Conservation (phyloP, 1,140 invertebrate species). For the Sminthurides bifidus region DNA sequence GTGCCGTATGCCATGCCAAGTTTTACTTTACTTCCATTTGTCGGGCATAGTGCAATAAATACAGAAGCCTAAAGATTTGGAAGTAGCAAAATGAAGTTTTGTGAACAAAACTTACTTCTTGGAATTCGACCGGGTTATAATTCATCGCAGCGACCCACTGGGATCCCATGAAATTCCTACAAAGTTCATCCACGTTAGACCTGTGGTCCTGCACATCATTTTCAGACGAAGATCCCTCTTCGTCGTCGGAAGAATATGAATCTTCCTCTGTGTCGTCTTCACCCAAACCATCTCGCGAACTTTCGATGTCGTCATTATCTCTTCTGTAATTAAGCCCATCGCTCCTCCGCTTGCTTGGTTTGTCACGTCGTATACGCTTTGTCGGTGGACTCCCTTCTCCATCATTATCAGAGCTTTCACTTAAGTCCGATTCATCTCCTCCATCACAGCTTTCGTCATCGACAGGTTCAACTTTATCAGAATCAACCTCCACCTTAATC, state of each 20-base stretch:
- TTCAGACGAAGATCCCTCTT: too few species aligned
- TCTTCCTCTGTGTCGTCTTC: background rate
- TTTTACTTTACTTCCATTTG: constrained; percentile 18
- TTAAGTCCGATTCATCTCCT: too few species aligned
- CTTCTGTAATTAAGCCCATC: background rate
- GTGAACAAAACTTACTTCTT: constrained; percentile 1
- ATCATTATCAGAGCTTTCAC: too few species aligned
- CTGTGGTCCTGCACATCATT: background rate
- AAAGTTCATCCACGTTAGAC: background rate
- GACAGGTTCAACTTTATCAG: too few species aligned
- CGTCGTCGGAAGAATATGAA: background rate
- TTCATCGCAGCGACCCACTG: background rate
- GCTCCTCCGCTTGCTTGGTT: background rate
- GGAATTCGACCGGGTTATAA: constrained; percentile 4
- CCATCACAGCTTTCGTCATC: too few species aligned
- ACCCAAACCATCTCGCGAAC: background rate
- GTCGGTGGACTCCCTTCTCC: too few species aligned
- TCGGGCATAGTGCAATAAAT: constrained; percentile 10
- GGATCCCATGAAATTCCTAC: background rate
- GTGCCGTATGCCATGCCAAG: too few species aligned
- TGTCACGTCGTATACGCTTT: too few species aligned
- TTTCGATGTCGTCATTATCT: background rate
- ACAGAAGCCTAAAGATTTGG: constrained; percentile 8
- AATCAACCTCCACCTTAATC: too few species aligned
- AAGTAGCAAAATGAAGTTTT: background rate